Percentiles rank a stretch among this genome's conserved stretches.
These are phyloP conservation scores for Ctenodactylus gundi DNA, from an alignment of 2,113 vertebrate species.

Conservation along the genomic window DNA sequence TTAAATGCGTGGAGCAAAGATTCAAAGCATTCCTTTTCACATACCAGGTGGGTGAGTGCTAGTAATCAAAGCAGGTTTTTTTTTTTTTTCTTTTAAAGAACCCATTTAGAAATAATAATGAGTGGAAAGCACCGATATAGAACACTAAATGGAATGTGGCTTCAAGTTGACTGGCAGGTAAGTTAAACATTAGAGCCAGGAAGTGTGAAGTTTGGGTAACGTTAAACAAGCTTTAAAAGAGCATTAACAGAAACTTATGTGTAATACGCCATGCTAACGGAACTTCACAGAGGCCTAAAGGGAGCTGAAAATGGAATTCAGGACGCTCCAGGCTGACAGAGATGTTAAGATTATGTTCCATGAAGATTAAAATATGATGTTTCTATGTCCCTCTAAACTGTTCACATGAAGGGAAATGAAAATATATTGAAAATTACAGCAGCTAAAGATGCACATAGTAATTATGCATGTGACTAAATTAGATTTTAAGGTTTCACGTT, in stretches of 20 bases:
- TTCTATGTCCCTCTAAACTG: constrained; percentile 40
- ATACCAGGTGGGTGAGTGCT: constrained; percentile 69
- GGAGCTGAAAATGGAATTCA: constrained; percentile 64
- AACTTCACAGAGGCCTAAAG: constrained; percentile 47
- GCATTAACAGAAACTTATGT: constrained; percentile 68
- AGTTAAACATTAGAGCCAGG: constrained; percentile 69
- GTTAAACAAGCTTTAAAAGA: constrained; percentile 78
- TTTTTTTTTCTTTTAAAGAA: constrained; percentile 75
- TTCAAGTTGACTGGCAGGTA: constrained; percentile 42
- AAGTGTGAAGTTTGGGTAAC: constrained; percentile 74
- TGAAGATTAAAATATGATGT: constrained; percentile 39
- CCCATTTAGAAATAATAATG: constrained; percentile 79
- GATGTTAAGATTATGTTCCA: constrained; percentile 53
- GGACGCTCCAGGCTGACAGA: constrained; percentile 14
- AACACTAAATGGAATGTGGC: constrained; percentile 68
- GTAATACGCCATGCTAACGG: constrained; percentile 54
- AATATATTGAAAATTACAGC: neutral
- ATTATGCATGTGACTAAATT: constrained; percentile 26
- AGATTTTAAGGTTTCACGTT: constrained; percentile 23
- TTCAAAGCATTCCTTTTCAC: constrained; percentile 79
- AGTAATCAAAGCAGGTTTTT: constrained; percentile 82
- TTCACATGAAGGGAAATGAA: constrained; percentile 48
- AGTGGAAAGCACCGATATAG: constrained; percentile 62
- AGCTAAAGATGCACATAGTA: neutral
- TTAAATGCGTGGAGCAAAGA: constrained; percentile 72